Base-by-base conservation (phyloP, 2,888 invertebrate genomes). In the Papilio elwesi region DNA sequence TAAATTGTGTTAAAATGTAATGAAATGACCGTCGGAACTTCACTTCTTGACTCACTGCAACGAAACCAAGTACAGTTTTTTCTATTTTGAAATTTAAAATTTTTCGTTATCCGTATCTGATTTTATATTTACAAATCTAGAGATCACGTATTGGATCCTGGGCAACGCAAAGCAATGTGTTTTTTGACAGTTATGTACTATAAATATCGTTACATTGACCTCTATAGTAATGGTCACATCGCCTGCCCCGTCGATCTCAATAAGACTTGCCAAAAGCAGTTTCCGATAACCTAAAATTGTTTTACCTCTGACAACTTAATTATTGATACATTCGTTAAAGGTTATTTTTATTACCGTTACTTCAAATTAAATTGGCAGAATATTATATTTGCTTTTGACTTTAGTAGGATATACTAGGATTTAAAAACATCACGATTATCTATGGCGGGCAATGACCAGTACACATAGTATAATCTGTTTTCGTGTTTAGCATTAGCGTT, bases 361-460 rank as follows among this genome's bases (percentile, higher is more conserved):
- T 6, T 8, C 6, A 51, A 9, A n/a, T 26, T 9, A 9, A 62
- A 9, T 8, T 62, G 15, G 43, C 59, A 15, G 59, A 43, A 62
- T 62, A 10, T 59, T 38, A n/a, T 9, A 43, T 43, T 11, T 43
- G 38, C 59, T 62, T 62, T 43, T 59, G 59, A 6, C 59, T 59
- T 43, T 57, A 2, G 38, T 38, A 38, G 8, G 13, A 10, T 38
- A 13, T 11, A 6, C 13, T n/a, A 36, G 12, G 11, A 12, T 38
- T n/a, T 26, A n/a, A 55, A 62, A 62, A 52, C n/a, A 51, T 9
- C 1, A 43, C 2, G 26, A 62, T 62, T 43, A 15, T 62, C n/a
- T 62, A 43, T 59, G 59, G 10, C 59, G 59, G 59, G 10, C 38
- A 62, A 62, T 62, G 59, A 38, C 59, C 59, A 62, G 36, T 15